These are phyloP conservation scores for Rhamnusium bicolor DNA, from an alignment of 2,888 invertebrate genomes.

Conservation along the genomic window DNA sequence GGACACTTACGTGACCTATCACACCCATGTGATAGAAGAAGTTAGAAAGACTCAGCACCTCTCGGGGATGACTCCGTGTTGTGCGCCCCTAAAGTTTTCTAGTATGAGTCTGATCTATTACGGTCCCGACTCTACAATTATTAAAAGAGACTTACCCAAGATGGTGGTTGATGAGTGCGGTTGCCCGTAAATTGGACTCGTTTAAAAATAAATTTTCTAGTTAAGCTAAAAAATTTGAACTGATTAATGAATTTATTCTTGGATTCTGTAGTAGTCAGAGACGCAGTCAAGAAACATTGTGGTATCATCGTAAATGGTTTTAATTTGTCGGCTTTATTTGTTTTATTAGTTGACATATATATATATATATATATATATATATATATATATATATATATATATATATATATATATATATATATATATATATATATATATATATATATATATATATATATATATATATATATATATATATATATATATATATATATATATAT, in stretches of 20 bases:
- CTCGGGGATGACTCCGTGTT: conserved; percentile 90
- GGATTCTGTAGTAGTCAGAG: conserved; percentile 3
- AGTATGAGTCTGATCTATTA: conserved; percentile 95
- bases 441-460: no score
- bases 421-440: no score
- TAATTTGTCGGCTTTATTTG: no score
- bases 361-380: no score
- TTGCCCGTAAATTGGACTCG: conserved; percentile 79
- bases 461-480: no score
- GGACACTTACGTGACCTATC: conserved; percentile 88
- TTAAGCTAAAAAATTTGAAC: conserved; percentile 24
- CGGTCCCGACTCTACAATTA: conserved; percentile 90
- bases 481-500: no score
- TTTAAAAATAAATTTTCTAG: conserved; percentile 14
- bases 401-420: no score
- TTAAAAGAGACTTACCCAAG: conserved; percentile 94
- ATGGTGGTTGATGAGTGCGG: conserved; percentile 98
- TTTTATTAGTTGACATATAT: no score
- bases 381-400: no score
- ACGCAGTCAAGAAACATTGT: background rate
- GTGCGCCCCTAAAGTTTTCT: conserved; percentile 93
- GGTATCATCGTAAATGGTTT: background rate
- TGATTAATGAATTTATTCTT: conserved; percentile 38
- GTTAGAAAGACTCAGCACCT: conserved; percentile 84
- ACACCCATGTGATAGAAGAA: conserved; percentile 93